Conservation (phyloP, 2,797 vertebrate species). For the Oryzias dopingdopingensis region DNA sequence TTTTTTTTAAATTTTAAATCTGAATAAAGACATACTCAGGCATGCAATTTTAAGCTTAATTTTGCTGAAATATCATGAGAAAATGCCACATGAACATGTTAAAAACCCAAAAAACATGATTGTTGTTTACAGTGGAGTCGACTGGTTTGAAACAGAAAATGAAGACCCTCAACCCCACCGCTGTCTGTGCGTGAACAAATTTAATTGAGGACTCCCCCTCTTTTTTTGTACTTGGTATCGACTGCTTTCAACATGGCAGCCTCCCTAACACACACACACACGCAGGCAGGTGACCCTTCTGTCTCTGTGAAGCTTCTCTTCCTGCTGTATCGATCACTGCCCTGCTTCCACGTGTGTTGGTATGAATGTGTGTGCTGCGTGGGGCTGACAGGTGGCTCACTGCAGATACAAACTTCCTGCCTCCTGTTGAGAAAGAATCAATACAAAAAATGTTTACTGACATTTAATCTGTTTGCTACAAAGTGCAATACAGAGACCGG, state of each 20-base stretch:
- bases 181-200: neutral
- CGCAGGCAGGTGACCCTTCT: conserved; percentile 24
- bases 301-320: conserved; percentile 28
- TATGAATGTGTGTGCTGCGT: neutral
- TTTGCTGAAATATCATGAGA: too few species aligned
- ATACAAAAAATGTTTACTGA: conserved; percentile 20
- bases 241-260: conserved; percentile 10
- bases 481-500: conserved; percentile 3
- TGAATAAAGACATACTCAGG: too few species aligned
- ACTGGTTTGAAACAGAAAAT: neutral
- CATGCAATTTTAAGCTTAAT: too few species aligned
- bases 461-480: conserved; percentile 10
- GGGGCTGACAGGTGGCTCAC: conserved; percentile 19
- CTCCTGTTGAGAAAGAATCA: conserved; percentile 15
- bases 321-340: conserved; percentile 27
- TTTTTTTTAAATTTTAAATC: too few species aligned
- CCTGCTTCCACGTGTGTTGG: conserved; percentile 5
- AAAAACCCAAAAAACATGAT: too few species aligned
- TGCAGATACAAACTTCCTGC: conserved; percentile 25
- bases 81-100: too few species aligned
- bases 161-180: neutral
- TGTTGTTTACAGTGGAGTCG: too few species aligned
- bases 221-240: conserved; percentile 4
- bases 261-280: conserved; percentile 10
- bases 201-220: conserved; percentile 9